phyloP scores from a whole-genome alignment of 2,113 vertebrate genomes.

The Scortum barcoo region DNA sequence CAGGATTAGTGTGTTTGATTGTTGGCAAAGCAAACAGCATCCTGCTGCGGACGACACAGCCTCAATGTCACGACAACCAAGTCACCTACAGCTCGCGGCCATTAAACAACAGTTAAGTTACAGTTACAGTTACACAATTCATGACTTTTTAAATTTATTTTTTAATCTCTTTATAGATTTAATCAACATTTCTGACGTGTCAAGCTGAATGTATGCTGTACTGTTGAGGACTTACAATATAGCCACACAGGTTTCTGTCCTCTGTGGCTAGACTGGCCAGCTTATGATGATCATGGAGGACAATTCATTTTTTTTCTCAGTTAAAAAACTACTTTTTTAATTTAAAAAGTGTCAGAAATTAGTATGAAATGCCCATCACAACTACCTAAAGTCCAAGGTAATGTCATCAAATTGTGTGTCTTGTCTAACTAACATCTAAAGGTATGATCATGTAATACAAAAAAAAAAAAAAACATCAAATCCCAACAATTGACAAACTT shows the following conservation, averaged over 20 bases:
- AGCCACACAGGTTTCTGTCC: not conserved
- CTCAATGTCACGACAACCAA: conserved; percentile 66
- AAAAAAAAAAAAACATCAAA: not conserved
- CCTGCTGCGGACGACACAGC: conserved; percentile 33
- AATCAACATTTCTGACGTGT: not conserved
- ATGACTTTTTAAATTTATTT: conserved; percentile 12
- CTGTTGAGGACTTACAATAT: too few species aligned
- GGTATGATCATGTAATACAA: not conserved
- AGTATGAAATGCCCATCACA: not conserved
- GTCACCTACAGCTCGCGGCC: conserved; percentile 54
- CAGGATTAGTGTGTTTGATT: conserved; percentile 73
- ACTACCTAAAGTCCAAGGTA: not conserved
- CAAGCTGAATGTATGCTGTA: not conserved
- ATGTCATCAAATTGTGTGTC: not conserved
- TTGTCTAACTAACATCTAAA: not conserved
- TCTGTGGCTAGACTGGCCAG: not conserved
- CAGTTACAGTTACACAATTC: not conserved
- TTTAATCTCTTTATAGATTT: not conserved
- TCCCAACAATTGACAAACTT: too few species aligned
- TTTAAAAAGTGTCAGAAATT: too few species aligned
- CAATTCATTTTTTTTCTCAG: too few species aligned
- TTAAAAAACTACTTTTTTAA: not conserved
- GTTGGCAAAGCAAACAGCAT: conserved; percentile 78
- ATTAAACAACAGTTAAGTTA: not conserved
- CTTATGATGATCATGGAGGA: not conserved